phyloP scores from a whole-genome alignment of 2,797 vertebrate genomes.

The Paramormyrops hopkinsi region DNA sequence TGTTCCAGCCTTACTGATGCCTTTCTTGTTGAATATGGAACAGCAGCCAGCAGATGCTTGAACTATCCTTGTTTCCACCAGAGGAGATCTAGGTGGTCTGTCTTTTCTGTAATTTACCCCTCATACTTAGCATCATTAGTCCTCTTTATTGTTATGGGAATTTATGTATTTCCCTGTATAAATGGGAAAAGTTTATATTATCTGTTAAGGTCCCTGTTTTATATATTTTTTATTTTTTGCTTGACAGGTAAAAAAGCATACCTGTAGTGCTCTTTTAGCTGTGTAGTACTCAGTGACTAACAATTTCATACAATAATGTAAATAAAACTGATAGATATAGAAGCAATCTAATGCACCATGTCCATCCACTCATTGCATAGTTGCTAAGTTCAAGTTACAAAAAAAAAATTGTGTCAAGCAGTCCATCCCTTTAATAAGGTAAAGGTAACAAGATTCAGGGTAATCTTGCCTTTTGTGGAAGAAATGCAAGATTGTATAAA shows the following conservation, averaged over 20 bases:
- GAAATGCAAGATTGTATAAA: neutral
- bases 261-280: neutral
- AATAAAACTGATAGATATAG: neutral
- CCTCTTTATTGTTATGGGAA: neutral
- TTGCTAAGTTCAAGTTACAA: neutral
- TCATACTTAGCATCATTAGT: neutral
- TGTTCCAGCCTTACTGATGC: constrained; percentile 44
- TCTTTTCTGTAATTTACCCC: constrained; percentile 11
- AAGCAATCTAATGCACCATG: neutral
- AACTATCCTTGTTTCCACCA: constrained; percentile 13
- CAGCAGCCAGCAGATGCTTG: constrained; percentile 21
- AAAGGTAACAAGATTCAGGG: neutral
- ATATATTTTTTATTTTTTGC: neutral
- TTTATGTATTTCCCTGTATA: neutral
- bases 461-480: constrained; percentile 8
- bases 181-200: neutral
- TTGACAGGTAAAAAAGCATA: neutral
- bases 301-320: constrained; percentile 7
- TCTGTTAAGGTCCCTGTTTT: neutral
- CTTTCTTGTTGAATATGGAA: constrained; percentile 47
- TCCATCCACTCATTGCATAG: neutral
- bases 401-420: neutral
- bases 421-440: constrained; percentile 11
- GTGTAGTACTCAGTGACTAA: neutral
- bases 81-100: neutral